Evolutionary conservation across 2,888 invertebrate genomes (phyloP).

Genomic region (Orgyia antiqua): DNA sequence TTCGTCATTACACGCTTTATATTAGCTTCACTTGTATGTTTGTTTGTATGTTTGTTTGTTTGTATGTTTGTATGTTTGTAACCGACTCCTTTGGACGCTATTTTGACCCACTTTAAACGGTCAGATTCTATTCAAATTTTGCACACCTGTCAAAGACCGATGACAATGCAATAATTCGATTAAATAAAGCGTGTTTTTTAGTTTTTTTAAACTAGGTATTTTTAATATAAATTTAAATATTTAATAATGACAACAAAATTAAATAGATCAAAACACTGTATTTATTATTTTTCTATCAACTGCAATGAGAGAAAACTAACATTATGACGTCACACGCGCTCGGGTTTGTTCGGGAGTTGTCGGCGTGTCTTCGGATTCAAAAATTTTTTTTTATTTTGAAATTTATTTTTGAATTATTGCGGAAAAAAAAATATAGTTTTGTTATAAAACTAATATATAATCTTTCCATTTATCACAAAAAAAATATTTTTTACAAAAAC

Average conservation of each 20-base stretch:
- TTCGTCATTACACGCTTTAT: slow-evolving; percentile 2
- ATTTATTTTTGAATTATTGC: slow-evolving; percentile 1
- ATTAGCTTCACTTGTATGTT: no score
- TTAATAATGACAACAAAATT: background rate
- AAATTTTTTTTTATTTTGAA: slow-evolving; percentile 1
- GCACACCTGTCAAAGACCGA: no score
- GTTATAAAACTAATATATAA: slow-evolving; percentile 1
- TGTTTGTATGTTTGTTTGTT: no score
- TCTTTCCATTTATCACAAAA: background rate
- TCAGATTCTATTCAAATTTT: no score
- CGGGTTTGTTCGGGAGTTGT: background rate
- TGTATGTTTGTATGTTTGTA: no score
- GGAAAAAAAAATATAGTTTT: slow-evolving; percentile 1
- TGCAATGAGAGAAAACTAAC: slow-evolving; percentile 3
- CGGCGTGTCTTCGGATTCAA: background rate
- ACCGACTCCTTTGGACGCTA: no score
- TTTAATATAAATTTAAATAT: background rate
- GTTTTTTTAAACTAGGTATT: no score
- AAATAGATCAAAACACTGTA: background rate
- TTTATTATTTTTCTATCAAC: background rate
- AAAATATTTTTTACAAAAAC: no score
- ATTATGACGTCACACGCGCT: background rate
- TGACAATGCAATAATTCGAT: no score
- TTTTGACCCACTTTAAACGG: no score
- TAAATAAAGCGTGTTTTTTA: no score